Evolutionary conservation across 23 tunicate genomes (phyloP), one percentile per base, ranked within the genome.

Genomic region (Ascidia mentula): DNA sequence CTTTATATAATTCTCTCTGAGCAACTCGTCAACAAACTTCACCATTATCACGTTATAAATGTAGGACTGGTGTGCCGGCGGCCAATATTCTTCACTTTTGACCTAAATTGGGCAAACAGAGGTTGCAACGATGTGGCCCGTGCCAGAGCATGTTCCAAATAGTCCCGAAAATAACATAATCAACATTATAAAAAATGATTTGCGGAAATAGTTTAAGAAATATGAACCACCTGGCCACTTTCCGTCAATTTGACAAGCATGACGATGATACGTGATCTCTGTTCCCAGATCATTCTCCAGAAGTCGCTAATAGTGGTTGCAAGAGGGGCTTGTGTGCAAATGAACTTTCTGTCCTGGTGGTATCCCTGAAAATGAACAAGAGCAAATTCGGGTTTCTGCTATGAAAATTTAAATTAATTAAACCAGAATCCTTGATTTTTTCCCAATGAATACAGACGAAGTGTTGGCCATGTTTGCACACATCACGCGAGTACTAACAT

Each of bases 221-320:
- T 5, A 1, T 9, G 1, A 5, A 20, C 13, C 65, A 53, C 65
- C 65, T 53, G 65, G 13, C 24, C 24, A 20, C 65, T 28, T 53
- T 53, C 65, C 1, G 7, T 53, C 24, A 20, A 3, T 53, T 53
- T 53, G 4, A 53, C 65, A 28, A 53, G 65, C 65, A 53, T 53
- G 24, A 53, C 65, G 24, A 53, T 53, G 65, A 53, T 53, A 28
- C 65, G 65, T 9, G 65, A 53, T 20, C 24, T 28, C 24, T 53
- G 65, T 9, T 53, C 65, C 65, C 65, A 53, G 24, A 53, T 28
- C 65, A 53, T 53, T 53, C 65, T 53, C 65, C 65, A 53, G 65
- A 53, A 53, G 13, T 53, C 65, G 13, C 12, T 28, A 28, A 53
- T 53, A 26, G 65, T 53, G 4, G 65, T 20, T 3, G 22, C 13